Evolutionary conservation across 1,140 invertebrate species (phyloP), one percentile per base, ranked within the genome.

Genomic region (Meloidogyne hapla): DNA sequence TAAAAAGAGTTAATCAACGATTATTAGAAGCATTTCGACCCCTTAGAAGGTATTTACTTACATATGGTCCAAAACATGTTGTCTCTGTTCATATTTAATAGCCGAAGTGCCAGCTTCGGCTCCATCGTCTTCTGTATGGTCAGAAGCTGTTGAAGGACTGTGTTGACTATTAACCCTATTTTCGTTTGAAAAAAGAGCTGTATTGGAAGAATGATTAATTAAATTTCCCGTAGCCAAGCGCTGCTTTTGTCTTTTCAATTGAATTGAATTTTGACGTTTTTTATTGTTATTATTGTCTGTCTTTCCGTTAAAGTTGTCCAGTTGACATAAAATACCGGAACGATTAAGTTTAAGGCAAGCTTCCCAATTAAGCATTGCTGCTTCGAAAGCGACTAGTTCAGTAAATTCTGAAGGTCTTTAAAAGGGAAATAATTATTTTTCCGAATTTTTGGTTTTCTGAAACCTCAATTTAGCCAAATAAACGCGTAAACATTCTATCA

Each of bases 281-380:
- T 56, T 56, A 56, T 45, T 45, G 13, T 45, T 45, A 15, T 56
- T 38, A 23, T 67, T 67, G 18, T 67, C 65, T 21, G 21, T 26
- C 9, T 63, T 63, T 8, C 26, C 28, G 25, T 18, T 10, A 13
- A 38, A 62, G 12, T 33, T 25, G 13, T 73, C 70, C 4, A 73
- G 3, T 62, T 73, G 70, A 12, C 70, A 73, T 15, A 73, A 38
- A 15, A 84, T 23, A 1, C 40, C 67, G 15, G 80, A 78, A 28
- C 80, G 81, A 63, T 81, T 81, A 40, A 83, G 65, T 81, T 83
- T 83, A 21, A 83, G 45, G 28, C 79, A 64, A 12, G 84, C 84
- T 56, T 83, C 82, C 83, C 83, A 83, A 62, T 83, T 83, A 15
- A 83, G 69, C 83, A 83, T 83, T 15, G 64, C 63, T 13, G 81